Percentiles rank a stretch among this genome's conserved stretches.
phyloP scores from a whole-genome alignment of 1,140 invertebrate genomes.

The Physella acuta region DNA sequence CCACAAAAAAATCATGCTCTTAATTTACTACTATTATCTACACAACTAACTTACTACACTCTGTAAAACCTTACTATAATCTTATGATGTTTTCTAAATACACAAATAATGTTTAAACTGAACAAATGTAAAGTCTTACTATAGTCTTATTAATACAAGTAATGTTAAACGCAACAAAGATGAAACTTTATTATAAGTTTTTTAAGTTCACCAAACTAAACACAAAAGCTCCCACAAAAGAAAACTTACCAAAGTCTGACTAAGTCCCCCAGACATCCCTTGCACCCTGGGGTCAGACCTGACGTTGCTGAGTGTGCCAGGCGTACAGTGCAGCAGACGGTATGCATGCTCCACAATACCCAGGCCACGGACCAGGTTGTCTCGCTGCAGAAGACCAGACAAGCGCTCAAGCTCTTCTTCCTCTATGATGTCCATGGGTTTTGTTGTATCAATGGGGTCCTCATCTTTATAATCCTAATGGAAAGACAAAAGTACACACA shows the following conservation, averaged over 20 bases:
- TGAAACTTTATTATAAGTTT: no score
- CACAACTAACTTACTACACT: no score
- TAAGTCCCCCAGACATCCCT: conserved; percentile 9
- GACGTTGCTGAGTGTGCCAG: conserved; percentile 50
- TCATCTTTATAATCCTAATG: conserved; percentile 28
- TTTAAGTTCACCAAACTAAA: no score
- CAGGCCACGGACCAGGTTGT: conserved; percentile 58
- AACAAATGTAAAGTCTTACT: no score
- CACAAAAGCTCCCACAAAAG: no score
- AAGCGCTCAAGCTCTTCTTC: conserved; percentile 60
- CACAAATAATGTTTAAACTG: no score
- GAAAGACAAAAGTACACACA: not conserved
- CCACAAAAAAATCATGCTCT: no score
- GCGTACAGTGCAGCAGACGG: conserved; percentile 55
- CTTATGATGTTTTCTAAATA: no score
- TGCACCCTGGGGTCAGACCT: conserved; percentile 37
- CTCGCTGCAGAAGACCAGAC: conserved; percentile 55
- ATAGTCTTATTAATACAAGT: no score
- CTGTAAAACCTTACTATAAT: no score
- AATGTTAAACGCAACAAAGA: no score
- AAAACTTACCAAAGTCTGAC: conserved; percentile 28
- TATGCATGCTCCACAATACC: conserved; percentile 60
- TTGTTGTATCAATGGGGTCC: conserved; percentile 48
- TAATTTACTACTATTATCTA: no score
- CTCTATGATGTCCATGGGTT: conserved; percentile 58